phyloP scores from a whole-genome alignment of 2,113 vertebrate species.

The Engraulis encrasicolus region DNA sequence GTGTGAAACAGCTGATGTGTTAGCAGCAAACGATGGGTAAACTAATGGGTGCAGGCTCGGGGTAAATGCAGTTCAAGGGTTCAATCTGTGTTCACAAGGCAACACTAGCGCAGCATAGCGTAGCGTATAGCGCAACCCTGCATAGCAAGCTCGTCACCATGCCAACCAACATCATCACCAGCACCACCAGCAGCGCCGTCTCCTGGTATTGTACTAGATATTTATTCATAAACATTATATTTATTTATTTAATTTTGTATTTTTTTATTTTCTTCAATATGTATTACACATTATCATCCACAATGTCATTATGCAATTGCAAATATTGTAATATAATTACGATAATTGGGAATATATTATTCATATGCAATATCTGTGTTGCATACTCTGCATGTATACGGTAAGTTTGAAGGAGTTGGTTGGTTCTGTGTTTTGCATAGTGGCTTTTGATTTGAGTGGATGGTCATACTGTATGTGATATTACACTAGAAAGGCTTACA shows the following conservation, averaged over 20 bases:
- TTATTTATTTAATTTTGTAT: too few relatives aligned
- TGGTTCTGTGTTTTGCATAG: too few relatives aligned
- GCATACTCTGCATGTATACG: too few relatives aligned
- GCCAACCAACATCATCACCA: neutral
- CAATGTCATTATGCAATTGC: too few relatives aligned
- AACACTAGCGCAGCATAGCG: neutral
- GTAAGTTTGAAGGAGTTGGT: too few relatives aligned
- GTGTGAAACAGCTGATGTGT: slow-evolving; percentile 26
- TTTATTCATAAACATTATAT: slow-evolving; percentile 58
- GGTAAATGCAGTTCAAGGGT: slow-evolving; percentile 86
- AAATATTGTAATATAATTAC: too few relatives aligned
- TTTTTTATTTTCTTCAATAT: too few relatives aligned
- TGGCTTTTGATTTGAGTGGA: neutral
- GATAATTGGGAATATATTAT: too few relatives aligned
- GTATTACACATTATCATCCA: too few relatives aligned
- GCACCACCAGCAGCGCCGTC: neutral
- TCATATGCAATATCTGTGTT: too few relatives aligned
- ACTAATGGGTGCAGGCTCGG: slow-evolving; percentile 62
- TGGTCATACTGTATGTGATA: neutral
- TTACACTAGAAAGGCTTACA: neutral
- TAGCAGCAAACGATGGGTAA: slow-evolving; percentile 33
- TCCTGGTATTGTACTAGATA: slow-evolving; percentile 70
- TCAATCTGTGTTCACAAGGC: slow-evolving; percentile 76
- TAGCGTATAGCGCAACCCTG: too few relatives aligned
- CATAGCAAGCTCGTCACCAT: neutral